Percentiles rank a stretch among this genome's conserved stretches.
These are phyloP conservation scores for Lomographa bimaculata DNA, from an alignment of 2,888 invertebrate species.

Conservation along the genomic window DNA sequence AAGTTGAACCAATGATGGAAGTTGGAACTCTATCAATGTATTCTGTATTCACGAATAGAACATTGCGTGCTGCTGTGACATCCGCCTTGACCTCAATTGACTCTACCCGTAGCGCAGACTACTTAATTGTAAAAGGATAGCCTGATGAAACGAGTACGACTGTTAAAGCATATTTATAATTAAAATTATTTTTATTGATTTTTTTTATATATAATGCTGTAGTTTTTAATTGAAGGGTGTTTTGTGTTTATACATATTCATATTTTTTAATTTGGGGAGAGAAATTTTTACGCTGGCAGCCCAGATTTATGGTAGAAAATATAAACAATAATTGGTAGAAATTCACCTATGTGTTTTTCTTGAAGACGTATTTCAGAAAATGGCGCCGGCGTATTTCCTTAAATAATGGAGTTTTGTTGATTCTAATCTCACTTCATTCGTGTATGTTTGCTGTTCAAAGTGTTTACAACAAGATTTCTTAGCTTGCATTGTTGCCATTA, in stretches of 20 bases:
- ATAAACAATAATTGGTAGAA: constrained; percentile 11
- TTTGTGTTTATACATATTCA: no score
- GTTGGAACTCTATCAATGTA: constrained; percentile 19
- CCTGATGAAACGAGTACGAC: background rate
- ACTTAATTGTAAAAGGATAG: no score
- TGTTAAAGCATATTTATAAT: no score
- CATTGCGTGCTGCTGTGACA: no score
- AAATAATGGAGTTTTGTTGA: no score
- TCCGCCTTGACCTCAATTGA: constrained; percentile 14
- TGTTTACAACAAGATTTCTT: constrained; percentile 1
- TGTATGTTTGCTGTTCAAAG: background rate
- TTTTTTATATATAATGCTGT: no score
- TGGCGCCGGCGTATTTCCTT: constrained; percentile 25
- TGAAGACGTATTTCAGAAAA: no score
- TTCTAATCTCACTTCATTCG: no score
- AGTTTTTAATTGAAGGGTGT: no score
- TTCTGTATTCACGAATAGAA: constrained; percentile 3
- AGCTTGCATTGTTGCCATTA: constrained; percentile 63
- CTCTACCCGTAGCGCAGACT: constrained; percentile 9
- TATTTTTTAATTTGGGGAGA: constrained; percentile 1
- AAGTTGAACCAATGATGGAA: no score
- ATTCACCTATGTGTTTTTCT: no score
- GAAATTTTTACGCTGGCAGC: constrained; percentile 15
- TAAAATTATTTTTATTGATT: no score
- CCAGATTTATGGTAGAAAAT: constrained; percentile 18